These are phyloP conservation scores for Drosophila asahinai DNA, from an alignment of 1,140 invertebrate species.

Conservation along the genomic window DNA sequence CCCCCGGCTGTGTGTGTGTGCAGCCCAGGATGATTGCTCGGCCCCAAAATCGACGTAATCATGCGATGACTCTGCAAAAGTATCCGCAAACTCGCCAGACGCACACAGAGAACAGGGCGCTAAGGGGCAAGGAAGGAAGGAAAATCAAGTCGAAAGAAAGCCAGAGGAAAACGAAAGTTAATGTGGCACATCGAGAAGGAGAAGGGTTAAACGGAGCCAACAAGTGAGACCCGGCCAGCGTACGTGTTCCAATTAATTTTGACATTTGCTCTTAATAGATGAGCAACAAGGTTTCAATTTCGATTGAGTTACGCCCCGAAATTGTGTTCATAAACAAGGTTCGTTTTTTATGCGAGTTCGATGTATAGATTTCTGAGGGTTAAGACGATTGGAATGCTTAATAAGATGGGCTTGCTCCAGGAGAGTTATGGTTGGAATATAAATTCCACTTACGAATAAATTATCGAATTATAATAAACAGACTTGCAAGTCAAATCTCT, in stretches of 20 bases:
- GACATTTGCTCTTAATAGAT: conserved; percentile 74
- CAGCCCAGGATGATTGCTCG: conserved; percentile 71
- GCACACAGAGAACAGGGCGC: conserved; percentile 1
- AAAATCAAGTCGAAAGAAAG: conserved; percentile 21
- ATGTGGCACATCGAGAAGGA: conserved; percentile 62
- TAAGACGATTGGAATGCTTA: not conserved
- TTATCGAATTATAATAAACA: not conserved
- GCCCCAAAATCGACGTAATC: conserved; percentile 70
- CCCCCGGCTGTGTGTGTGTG: conserved; percentile 35
- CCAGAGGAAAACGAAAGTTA: conserved; percentile 66
- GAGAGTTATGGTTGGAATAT: not conserved
- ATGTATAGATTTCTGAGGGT: not conserved
- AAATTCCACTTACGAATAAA: not conserved
- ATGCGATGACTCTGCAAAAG: conserved; percentile 75
- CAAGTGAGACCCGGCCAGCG: conserved; percentile 23
- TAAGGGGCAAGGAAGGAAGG: not conserved
- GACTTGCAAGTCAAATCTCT: not conserved
- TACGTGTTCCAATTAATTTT: conserved; percentile 78
- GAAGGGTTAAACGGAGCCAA: conserved; percentile 61
- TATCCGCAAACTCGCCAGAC: conserved; percentile 32
- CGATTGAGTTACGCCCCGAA: conserved; percentile 38
- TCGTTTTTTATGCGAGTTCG: not conserved
- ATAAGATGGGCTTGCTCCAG: not conserved
- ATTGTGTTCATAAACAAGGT: conserved; percentile 36
- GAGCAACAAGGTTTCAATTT: conserved; percentile 60